Evolutionary conservation across 2,113 vertebrate species (phyloP).

Genomic region (Calyptomena viridis): DNA sequence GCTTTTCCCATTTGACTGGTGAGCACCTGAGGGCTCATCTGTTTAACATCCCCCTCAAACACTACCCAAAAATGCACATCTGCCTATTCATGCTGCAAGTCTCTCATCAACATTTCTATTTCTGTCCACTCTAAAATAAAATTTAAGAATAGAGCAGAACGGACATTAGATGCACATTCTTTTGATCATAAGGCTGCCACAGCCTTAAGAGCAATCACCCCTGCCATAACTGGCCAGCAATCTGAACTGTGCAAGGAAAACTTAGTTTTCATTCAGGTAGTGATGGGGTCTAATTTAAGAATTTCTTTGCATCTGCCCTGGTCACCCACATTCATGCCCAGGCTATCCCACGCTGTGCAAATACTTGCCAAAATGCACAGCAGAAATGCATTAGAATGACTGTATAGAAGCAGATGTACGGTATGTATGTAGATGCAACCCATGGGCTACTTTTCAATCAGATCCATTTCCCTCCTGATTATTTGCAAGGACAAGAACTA

Average conservation of each 20-base stretch:
- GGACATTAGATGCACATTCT: background rate
- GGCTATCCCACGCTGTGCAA: background rate
- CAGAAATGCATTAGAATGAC: background rate
- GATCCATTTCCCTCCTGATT: background rate
- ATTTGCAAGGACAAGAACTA: background rate
- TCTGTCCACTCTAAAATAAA: background rate
- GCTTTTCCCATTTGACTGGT: background rate
- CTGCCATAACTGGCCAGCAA: background rate
- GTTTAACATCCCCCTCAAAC: background rate
- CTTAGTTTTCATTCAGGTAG: background rate
- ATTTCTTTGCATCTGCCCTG: background rate
- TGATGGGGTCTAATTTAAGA: background rate
- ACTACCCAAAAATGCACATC: background rate
- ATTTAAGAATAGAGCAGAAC: background rate
- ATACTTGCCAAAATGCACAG: background rate
- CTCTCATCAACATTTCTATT: background rate
- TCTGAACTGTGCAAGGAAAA: background rate
- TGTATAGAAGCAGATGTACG: rapidly evolving
- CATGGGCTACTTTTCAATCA: background rate
- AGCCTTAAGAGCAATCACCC: background rate
- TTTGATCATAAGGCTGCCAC: background rate
- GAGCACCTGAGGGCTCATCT: background rate
- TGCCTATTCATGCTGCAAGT: background rate
- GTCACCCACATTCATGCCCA: background rate
- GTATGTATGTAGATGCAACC: rapidly evolving